Evolutionary conservation across 2,113 vertebrate genomes (phyloP).

Genomic region (Vidua chalybeata): DNA sequence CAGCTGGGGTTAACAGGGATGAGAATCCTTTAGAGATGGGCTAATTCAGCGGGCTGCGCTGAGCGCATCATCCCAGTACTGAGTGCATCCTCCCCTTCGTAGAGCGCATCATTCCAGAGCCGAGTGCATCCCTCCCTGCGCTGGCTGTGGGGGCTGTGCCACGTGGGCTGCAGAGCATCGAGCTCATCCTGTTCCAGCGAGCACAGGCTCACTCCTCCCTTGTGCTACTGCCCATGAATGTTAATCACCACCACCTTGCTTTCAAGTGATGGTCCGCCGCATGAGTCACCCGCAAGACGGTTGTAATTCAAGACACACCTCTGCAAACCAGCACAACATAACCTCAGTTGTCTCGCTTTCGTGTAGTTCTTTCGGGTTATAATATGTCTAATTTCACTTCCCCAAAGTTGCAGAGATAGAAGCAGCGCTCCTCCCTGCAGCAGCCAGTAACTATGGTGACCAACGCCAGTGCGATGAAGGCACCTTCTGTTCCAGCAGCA

Average conservation of each 20-base stretch:
- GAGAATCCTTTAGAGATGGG: neutral
- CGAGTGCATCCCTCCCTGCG: neutral
- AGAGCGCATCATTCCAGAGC: too few species aligned
- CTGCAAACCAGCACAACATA: neutral
- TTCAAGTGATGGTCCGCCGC: neutral
- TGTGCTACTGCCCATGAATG: neutral
- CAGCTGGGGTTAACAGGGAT: neutral
- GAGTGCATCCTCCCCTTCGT: neutral
- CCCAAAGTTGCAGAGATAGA: neutral
- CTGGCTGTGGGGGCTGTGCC: neutral
- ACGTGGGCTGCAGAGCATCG: neutral
- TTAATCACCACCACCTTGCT: neutral
- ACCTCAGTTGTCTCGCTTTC: neutral
- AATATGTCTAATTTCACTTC: conserved; percentile 19
- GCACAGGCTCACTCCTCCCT: neutral
- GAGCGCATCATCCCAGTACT: neutral
- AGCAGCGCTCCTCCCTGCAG: neutral
- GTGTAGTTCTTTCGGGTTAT: neutral
- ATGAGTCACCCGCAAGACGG: neutral
- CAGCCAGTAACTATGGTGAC: conserved; percentile 45
- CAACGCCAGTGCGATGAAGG: neutral
- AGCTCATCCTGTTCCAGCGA: neutral
- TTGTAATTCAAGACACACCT: neutral
- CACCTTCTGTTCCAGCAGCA: neutral
- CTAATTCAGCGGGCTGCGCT: neutral